Conservation (phyloP, 1,140 invertebrate species). For the Drosophila gunungcola region DNA sequence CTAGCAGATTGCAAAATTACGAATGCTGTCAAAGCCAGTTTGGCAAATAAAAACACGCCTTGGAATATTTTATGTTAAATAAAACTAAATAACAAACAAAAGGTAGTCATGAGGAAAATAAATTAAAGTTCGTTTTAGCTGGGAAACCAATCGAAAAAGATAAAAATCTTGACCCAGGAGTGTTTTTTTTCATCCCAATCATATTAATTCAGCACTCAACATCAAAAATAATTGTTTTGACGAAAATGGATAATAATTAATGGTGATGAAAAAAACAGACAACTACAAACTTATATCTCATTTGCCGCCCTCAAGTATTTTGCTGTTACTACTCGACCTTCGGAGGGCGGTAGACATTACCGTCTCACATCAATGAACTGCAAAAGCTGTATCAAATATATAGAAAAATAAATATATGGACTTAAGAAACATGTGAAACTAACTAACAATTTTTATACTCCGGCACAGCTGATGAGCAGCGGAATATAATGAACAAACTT, state of each 20-base stretch:
- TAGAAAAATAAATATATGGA: conserved; percentile 12
- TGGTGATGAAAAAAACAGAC: conserved; percentile 22
- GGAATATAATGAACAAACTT: conserved; percentile 33
- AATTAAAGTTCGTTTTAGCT: conserved; percentile 26
- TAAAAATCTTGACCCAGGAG: conserved; percentile 11
- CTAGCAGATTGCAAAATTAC: conserved; percentile 2
- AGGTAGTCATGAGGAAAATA: conserved; percentile 39
- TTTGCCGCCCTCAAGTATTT: conserved; percentile 69
- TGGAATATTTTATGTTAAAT: conserved; percentile 46
- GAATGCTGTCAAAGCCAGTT: conserved; percentile 37
- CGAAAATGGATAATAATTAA: conserved; percentile 46
- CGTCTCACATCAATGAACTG: conserved; percentile 70
- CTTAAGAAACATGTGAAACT: conserved; percentile 43
- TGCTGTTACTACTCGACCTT: conserved; percentile 54
- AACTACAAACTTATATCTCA: conserved; percentile 44
- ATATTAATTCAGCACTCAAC: conserved; percentile 6
- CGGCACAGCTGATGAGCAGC: conserved; percentile 54
- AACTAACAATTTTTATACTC: conserved; percentile 40
- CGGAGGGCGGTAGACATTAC: conserved; percentile 70
- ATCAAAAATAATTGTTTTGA: conserved; percentile 56
- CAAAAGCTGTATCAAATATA: conserved; percentile 47
- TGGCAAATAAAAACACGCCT: conserved; percentile 44
- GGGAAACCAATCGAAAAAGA: conserved; percentile 4
- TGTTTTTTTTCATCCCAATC: conserved; percentile 13
- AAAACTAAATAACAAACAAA: conserved; percentile 54